These are phyloP conservation scores for Eonycteris spelaea DNA, from an alignment of 2,113 vertebrate species.

Conservation along the genomic window DNA sequence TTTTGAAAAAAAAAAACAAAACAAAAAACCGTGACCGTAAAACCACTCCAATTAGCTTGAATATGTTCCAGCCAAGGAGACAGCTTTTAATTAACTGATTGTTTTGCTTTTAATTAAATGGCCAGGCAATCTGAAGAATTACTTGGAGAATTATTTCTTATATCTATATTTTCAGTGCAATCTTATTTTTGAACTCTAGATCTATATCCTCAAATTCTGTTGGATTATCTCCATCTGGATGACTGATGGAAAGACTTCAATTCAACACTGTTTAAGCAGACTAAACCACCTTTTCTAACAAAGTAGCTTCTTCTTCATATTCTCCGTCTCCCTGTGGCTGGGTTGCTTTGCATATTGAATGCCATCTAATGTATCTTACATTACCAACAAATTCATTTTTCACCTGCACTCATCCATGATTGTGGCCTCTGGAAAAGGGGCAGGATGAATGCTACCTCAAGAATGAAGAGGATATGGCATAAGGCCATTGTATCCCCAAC, in stretches of 20 bases:
- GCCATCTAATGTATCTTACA: neutral
- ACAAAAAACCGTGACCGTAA: neutral
- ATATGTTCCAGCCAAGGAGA: neutral
- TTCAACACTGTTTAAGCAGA: neutral
- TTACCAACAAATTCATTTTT: neutral
- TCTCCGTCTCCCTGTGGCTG: neutral
- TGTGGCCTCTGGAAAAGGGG: neutral
- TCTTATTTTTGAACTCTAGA: neutral
- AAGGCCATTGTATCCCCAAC: neutral
- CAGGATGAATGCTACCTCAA: neutral
- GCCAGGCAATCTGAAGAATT: neutral
- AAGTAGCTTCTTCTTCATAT: neutral
- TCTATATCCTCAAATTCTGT: neutral
- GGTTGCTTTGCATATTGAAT: neutral
- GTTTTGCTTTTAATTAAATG: slow-evolving; percentile 51
- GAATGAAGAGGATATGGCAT: neutral
- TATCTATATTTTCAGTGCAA: neutral
- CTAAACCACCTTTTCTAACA: neutral
- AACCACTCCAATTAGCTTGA: slow-evolving; percentile 29
- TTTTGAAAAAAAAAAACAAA: neutral
- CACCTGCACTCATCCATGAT: neutral
- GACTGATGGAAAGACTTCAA: neutral
- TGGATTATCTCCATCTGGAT: neutral
- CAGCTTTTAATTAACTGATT: slow-evolving; percentile 59
- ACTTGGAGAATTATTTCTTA: neutral